Conservation (phyloP, 2,797 vertebrate genomes). For the Psittacula echo region DNA sequence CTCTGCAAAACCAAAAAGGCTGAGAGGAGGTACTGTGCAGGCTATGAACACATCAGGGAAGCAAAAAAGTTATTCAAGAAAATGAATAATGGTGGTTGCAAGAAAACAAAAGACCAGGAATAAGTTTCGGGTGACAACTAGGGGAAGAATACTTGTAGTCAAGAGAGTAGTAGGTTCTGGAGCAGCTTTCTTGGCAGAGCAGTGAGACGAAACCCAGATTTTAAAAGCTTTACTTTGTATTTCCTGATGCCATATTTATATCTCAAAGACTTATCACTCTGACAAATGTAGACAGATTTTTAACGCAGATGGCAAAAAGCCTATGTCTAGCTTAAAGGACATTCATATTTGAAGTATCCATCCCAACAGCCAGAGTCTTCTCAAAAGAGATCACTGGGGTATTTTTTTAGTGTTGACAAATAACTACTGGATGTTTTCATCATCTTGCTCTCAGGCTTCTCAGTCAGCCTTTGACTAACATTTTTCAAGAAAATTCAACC, state of each 20-base stretch:
- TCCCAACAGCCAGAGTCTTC: background rate
- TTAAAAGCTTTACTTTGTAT: conserved; percentile 8
- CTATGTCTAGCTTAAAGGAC: background rate
- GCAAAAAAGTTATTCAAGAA: background rate
- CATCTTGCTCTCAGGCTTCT: background rate
- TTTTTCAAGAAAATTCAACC: background rate
- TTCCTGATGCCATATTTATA: conserved; percentile 5
- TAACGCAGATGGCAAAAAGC: background rate
- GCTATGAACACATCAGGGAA: background rate
- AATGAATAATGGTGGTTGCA: background rate
- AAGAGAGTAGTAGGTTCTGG: background rate
- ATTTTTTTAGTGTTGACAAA: background rate
- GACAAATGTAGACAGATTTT: conserved; percentile 10
- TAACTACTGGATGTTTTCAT: background rate
- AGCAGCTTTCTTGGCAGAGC: background rate
- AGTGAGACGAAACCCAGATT: background rate
- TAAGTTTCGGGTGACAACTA: background rate
- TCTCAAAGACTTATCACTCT: background rate
- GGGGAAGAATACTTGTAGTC: background rate
- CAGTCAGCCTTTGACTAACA: background rate
- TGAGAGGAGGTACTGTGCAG: background rate
- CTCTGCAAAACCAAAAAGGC: background rate
- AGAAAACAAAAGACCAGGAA: background rate
- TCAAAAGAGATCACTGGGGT: background rate
- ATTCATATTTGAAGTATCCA: background rate